Evolutionary conservation across 2,113 vertebrate genomes (phyloP), one percentile per base, ranked within the genome.

Genomic region (Vulpes lagopus): DNA sequence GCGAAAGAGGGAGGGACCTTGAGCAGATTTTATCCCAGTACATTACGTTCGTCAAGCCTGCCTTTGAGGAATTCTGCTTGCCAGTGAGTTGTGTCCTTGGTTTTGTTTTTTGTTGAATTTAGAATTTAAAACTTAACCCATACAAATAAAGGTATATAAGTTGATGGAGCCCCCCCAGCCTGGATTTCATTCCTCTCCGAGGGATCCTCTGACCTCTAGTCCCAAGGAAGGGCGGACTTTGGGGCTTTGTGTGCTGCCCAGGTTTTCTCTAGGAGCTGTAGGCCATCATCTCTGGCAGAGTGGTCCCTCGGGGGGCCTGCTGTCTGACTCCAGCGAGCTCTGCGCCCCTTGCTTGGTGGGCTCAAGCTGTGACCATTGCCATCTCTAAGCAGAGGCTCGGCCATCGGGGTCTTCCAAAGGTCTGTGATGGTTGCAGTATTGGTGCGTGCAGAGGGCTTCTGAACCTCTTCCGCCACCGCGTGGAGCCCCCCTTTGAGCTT

Each of bases 31-130:
- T 99, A 22, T 98, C 99, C 22, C 99, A 99, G 98, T 99, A 99
- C 97, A 99, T 99, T 94, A 99, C 99, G 0, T 99, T 99, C 3
- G 99, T 99, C 95, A 99, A 99, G 98, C 99, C 99, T 11, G 99
- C 99, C 98, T 99, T 99, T 3, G 99, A 99, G 98, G 99, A 99
- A 98, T 99, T 99, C 99, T 99, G 99, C 98, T 98, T 99, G 98
- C 99, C 99, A 89, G 99, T 99, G 98, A 99, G 99, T 99, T 51
- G 11, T 15, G 12, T 59, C 91, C 74, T 59, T 30, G n/a, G 19
- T 88, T 69, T 69, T 88, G 81, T 81, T 69, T 57, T 76, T 16
- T 78, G 30, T 55, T 55, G 43, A 57, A 22, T 35, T 2, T 23
- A 30, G 60, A 30, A 23, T 20, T 86, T 92, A 23, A 49, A 59